phyloP scores from a whole-genome alignment of 2,888 invertebrate species.

The Agrochola litura region DNA sequence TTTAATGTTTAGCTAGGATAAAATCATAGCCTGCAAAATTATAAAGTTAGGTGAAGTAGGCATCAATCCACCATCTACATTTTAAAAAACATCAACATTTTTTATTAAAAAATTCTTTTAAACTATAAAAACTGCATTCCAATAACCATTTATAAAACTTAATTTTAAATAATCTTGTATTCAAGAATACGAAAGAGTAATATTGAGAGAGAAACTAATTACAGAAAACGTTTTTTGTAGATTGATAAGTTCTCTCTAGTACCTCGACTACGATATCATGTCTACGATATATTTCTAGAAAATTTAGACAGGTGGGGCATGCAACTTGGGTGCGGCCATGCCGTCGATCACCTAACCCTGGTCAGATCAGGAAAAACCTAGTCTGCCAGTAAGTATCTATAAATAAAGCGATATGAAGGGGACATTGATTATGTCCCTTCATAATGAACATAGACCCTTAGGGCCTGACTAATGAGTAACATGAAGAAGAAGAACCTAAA shows the following conservation, averaged over 20 bases:
- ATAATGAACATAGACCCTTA: not conserved
- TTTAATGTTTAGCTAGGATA: too few species aligned
- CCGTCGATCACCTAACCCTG: not conserved
- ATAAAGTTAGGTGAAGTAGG: too few species aligned
- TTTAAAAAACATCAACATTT: too few species aligned
- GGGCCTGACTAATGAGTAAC: not conserved
- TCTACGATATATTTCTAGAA: not conserved
- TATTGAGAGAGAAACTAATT: too few species aligned
- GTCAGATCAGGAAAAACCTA: not conserved
- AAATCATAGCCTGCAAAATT: too few species aligned
- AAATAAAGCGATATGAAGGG: not conserved
- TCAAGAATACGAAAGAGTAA: conserved; percentile 7
- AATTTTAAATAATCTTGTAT: too few species aligned
- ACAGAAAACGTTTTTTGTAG: too few species aligned
- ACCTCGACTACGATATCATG: not conserved
- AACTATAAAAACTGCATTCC: too few species aligned
- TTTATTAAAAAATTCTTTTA: too few species aligned
- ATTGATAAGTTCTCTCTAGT: not conserved
- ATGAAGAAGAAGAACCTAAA: not conserved
- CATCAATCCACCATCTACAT: too few species aligned
- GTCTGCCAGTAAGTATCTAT: not conserved
- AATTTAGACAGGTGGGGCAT: not conserved
- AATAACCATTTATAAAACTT: too few species aligned
- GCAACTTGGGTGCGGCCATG: not conserved
- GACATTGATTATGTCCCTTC: not conserved